Conservation (phyloP, 1,140 invertebrate species). For the Carposina sasakii region DNA sequence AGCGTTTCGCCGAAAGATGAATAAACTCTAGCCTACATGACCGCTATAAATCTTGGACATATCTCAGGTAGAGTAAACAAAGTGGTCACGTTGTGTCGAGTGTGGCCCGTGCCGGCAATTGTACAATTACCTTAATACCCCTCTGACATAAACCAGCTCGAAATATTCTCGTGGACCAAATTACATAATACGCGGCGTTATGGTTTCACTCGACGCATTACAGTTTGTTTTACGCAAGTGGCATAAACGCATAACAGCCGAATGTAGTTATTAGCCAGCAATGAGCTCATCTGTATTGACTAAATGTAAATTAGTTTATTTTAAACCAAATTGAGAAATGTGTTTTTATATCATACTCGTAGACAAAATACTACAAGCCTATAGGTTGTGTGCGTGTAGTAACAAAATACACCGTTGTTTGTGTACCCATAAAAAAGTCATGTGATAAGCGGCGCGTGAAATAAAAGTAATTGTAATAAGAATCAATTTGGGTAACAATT, state of each 20-base stretch:
- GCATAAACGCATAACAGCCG: no score
- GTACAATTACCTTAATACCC: constrained; percentile 67
- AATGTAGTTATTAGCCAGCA: no score
- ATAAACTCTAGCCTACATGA: constrained; percentile 54
- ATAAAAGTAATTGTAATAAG: constrained; percentile 22
- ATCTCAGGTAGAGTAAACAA: constrained; percentile 63
- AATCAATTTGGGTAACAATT: constrained; percentile 32
- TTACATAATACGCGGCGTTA: constrained; percentile 47
- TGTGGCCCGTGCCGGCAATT: constrained; percentile 65
- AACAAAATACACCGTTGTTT: no score
- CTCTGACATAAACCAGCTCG: constrained; percentile 54
- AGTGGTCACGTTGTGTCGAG: constrained; percentile 50
- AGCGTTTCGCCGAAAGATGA: constrained; percentile 57
- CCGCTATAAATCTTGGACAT: constrained; percentile 63
- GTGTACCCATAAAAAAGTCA: no score
- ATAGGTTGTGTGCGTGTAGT: no score
- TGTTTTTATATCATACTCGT: no score
- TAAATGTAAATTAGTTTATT: no score
- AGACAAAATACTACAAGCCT: no score
- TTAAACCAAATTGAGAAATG: no score
- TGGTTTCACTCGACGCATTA: constrained; percentile 41
- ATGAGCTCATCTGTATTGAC: no score
- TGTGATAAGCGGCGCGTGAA: no score
- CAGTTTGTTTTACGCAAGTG: no score
- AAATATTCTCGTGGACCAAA: constrained; percentile 56